Evolutionary conservation across 1,140 invertebrate species (phyloP).

Genomic region (Caerostris extrusa): DNA sequence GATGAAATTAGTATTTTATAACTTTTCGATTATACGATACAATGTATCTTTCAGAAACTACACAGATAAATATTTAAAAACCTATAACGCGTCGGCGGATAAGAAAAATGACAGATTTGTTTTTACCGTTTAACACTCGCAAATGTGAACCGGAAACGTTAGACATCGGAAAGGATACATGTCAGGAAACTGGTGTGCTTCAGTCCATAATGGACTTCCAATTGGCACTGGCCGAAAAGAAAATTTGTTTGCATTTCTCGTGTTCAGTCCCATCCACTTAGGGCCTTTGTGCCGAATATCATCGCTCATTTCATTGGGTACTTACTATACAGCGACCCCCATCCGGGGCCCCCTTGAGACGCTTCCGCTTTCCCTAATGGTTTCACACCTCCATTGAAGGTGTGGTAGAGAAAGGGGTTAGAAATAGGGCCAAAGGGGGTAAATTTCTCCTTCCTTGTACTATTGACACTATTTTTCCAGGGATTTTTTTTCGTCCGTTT

Average conservation of each 20-base stretch:
- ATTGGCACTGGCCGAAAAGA: background rate
- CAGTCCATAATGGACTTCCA: background rate
- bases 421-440: slow-evolving; percentile 34
- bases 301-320: slow-evolving; percentile 5
- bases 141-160: slow-evolving; percentile 8
- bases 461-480: slow-evolving; percentile 3
- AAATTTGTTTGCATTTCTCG: slow-evolving; percentile 33
- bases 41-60: too few relatives aligned
- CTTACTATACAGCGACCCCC: background rate
- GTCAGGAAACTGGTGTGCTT: background rate
- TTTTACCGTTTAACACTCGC: background rate
- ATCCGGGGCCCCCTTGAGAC: background rate
- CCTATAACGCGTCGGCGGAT: background rate
- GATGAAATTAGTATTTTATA: too few relatives aligned
- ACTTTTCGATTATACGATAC: too few relatives aligned
- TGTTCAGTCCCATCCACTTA: slow-evolving; percentile 34
- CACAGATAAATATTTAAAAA: background rate
- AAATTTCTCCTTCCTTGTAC: background rate
- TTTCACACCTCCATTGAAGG: slow-evolving; percentile 32
- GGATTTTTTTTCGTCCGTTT: background rate
- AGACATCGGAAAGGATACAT: background rate
- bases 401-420: background rate
- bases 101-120: slow-evolving; percentile 21
- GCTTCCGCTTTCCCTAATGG: slow-evolving; percentile 71
- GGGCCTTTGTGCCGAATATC: slow-evolving; percentile 35